Percentiles rank a stretch among this genome's conserved stretches.
Evolutionary conservation across 2,888 invertebrate species (phyloP).

Genomic region (Dasysyrphus tricinctus): DNA sequence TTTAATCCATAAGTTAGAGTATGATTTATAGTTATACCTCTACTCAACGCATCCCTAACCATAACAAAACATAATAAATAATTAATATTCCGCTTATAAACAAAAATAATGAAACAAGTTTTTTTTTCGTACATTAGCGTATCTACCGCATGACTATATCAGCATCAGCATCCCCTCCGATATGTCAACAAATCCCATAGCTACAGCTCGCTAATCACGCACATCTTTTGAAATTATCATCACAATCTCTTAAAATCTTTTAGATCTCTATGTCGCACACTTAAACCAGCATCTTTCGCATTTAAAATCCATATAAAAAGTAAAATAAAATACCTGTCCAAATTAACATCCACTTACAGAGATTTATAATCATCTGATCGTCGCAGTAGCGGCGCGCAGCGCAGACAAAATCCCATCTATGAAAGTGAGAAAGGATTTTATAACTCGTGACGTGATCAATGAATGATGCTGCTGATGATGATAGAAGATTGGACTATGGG

Average conservation of each 20-base stretch:
- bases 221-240: conserved; percentile 11
- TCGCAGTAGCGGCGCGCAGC: not conserved
- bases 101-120: not conserved
- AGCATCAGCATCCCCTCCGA: conserved; percentile 1
- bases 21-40: not conserved
- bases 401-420: not conserved
- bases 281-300: conserved; percentile 3
- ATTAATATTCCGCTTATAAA: not conserved
- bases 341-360: conserved; percentile 44
- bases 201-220: conserved; percentile 13
- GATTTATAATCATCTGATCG: conserved; percentile 24
- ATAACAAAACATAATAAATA: not conserved
- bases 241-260: not conserved
- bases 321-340: conserved; percentile 33
- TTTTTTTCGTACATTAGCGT: not conserved
- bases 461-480: not conserved
- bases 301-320: conserved; percentile 12
- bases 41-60: not conserved
- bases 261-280: not conserved
- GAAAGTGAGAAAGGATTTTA: conserved; percentile 41
- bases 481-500: too few relatives aligned
- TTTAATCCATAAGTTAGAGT: not conserved
- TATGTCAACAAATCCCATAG: conserved; percentile 30
- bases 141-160: not conserved
- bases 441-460: conserved; percentile 31